A percentile compares a stretch with the other conserved stretches of the same genome.
These are phyloP conservation scores for Melanogrammus aeglefinus DNA, from an alignment of 2,797 vertebrate species.

Conservation along the genomic window DNA sequence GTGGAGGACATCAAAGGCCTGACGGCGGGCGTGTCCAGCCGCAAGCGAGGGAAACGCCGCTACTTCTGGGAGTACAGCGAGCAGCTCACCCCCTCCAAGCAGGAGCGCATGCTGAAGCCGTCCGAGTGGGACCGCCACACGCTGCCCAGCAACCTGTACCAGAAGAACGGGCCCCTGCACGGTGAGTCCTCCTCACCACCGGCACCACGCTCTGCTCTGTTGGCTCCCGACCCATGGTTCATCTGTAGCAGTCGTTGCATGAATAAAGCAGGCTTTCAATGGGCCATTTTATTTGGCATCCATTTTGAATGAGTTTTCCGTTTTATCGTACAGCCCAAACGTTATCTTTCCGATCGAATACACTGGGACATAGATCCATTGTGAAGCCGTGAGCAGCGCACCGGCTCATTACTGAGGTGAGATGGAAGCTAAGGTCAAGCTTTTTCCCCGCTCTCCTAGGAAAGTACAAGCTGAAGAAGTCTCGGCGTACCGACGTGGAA, in stretches of 20 bases:
- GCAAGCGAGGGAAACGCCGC: conserved; percentile 92
- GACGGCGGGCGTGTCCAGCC: conserved; percentile 83
- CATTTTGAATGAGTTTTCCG: neutral
- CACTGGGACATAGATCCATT: neutral
- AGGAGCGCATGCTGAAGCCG: conserved; percentile 92
- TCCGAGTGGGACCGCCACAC: conserved; percentile 96
- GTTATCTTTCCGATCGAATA: neutral
- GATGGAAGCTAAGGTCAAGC: neutral
- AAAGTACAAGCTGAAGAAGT: conserved; percentile 95
- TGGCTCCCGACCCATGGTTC: too few species aligned
- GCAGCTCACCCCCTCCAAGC: conserved; percentile 89
- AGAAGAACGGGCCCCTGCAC: conserved; percentile 95
- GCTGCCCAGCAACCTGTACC: conserved; percentile 97
- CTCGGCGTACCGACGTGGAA: conserved; percentile 95
- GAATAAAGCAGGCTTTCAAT: too few species aligned
- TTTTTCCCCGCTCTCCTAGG: conserved; percentile 62
- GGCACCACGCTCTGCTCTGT: too few species aligned
- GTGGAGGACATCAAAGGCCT: conserved; percentile 92
- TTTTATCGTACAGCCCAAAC: neutral
- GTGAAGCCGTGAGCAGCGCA: neutral
- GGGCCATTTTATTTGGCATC: too few species aligned
- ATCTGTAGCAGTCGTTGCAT: too few species aligned
- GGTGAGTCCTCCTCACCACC: conserved; percentile 64
- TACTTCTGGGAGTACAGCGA: conserved; percentile 99
- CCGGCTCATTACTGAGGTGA: neutral